These are phyloP conservation scores for Daboia siamensis DNA, from an alignment of 2,113 vertebrate genomes.

Conservation along the genomic window DNA sequence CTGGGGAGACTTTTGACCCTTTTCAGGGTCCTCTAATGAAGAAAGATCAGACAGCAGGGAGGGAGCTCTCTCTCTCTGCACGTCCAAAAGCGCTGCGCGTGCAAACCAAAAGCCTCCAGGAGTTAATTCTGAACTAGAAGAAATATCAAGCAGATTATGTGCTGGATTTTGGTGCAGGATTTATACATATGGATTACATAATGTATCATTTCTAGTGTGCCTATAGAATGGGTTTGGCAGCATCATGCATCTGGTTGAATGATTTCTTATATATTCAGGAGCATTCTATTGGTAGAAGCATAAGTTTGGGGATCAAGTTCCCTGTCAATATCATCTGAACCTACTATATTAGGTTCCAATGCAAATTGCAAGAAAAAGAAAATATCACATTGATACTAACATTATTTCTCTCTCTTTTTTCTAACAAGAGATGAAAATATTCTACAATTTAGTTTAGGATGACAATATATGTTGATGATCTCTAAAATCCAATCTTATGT, in stretches of 20 bases:
- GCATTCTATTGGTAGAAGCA: background rate
- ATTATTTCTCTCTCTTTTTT: background rate
- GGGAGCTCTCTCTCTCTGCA: too few relatives aligned
- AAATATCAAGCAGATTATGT: background rate
- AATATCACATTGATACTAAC: background rate
- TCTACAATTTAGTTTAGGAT: background rate
- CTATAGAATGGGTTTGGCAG: background rate
- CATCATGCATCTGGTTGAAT: background rate
- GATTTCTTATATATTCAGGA: background rate
- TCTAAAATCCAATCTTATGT: background rate
- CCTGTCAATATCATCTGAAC: background rate
- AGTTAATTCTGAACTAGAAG: background rate
- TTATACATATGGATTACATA: background rate
- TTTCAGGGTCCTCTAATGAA: too few relatives aligned
- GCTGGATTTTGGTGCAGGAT: background rate
- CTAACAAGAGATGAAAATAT: background rate
- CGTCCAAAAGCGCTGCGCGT: too few relatives aligned
- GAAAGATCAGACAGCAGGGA: too few relatives aligned
- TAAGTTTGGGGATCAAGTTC: background rate
- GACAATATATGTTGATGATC: background rate
- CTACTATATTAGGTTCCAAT: background rate
- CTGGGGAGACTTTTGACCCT: too few relatives aligned
- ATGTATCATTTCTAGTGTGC: background rate
- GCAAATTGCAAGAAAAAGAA: background rate
- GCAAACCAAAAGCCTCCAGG: too few relatives aligned